These are phyloP conservation scores for Megaustenia siamemsis DNA, from an alignment of 2,888 invertebrate genomes.

Conservation along the genomic window DNA sequence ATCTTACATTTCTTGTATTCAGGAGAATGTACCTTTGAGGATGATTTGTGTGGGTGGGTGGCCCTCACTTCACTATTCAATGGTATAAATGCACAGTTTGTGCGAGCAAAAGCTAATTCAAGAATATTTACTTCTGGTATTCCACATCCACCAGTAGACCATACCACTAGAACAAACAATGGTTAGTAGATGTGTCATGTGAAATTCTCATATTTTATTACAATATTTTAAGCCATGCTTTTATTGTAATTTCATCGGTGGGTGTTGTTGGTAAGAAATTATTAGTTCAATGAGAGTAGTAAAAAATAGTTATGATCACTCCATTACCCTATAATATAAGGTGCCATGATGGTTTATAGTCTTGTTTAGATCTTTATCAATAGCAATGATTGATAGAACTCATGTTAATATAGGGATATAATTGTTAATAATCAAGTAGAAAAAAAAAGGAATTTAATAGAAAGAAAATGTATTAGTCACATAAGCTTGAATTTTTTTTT, in stretches of 20 bases:
- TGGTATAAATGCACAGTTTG: constrained; percentile 32
- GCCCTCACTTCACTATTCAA: neutral
- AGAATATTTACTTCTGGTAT: constrained; percentile 48
- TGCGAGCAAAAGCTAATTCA: constrained; percentile 33
- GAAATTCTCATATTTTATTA: no score
- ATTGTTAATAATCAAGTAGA: neutral
- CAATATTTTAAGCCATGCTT: no score
- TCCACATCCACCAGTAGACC: constrained; percentile 66
- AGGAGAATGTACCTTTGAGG: constrained; percentile 74
- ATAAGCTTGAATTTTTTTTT: neutral
- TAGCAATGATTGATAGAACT: no score
- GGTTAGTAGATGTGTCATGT: constrained; percentile 65
- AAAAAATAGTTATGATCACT: no score
- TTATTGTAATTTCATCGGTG: no score
- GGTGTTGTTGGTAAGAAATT: no score
- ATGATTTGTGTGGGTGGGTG: constrained; percentile 64
- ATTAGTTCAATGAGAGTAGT: no score
- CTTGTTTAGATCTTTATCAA: no score
- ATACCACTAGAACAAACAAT: constrained; percentile 67
- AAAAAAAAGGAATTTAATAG: no score
- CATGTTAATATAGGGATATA: neutral
- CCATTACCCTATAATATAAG: no score
- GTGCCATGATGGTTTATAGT: no score
- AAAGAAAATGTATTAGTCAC: neutral
- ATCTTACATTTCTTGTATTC: constrained; percentile 19